Conservation (phyloP, 2,113 vertebrate genomes). For the Thalassoma bifasciatum region DNA sequence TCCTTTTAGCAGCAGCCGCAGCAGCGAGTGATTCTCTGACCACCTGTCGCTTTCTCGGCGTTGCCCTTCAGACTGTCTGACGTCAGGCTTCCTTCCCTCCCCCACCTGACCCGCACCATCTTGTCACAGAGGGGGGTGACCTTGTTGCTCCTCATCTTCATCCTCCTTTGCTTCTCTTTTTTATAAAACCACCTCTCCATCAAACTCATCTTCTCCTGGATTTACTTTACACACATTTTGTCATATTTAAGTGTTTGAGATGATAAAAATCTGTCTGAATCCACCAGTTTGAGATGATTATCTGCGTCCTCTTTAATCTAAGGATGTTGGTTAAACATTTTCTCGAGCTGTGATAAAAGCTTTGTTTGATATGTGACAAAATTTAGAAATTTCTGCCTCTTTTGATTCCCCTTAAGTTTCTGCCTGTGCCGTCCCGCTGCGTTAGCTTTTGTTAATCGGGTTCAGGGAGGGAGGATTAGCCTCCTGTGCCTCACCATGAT, state of each 20-base stretch:
- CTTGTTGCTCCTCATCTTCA: constrained; percentile 14
- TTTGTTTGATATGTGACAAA: neutral
- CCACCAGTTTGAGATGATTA: neutral
- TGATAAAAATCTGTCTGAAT: neutral
- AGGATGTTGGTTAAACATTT: neutral
- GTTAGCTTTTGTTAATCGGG: constrained; percentile 71
- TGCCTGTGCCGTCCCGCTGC: constrained; percentile 48
- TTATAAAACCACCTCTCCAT: neutral
- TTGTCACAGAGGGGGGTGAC: constrained; percentile 44
- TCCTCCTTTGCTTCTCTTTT: constrained; percentile 3
- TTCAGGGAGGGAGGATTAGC: constrained; percentile 75
- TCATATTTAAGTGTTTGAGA: neutral
- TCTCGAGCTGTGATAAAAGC: neutral
- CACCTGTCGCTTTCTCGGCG: constrained; percentile 63
- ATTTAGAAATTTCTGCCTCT: neutral
- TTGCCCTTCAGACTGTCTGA: constrained; percentile 56
- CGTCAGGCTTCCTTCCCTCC: constrained; percentile 45
- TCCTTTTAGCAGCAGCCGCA: constrained; percentile 34
- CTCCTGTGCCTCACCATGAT: constrained; percentile 56
- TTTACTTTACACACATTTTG: neutral
- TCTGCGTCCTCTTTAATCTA: neutral
- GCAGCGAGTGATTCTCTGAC: constrained; percentile 47
- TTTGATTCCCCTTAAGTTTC: constrained; percentile 24
- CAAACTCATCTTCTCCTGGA: too few relatives aligned
- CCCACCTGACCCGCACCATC: constrained; percentile 12